phyloP scores from a whole-genome alignment of 2,113 vertebrate genomes.

The Misgurnus mizolepis region DNA sequence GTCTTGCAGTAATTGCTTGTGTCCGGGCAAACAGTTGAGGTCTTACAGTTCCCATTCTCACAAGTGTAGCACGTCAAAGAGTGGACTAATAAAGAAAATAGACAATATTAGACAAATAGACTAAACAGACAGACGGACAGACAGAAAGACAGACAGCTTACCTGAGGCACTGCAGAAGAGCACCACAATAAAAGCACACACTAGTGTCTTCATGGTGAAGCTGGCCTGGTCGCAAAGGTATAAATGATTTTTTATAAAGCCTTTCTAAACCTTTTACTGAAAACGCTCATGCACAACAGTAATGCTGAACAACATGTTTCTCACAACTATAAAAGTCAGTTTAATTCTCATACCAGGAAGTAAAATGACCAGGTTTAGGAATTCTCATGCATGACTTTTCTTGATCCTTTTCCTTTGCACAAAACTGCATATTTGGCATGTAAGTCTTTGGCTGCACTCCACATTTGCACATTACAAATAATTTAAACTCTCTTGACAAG shows the following conservation, averaged over 20 bases:
- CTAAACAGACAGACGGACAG: neutral
- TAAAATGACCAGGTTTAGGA: neutral
- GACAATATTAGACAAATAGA: neutral
- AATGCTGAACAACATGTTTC: conserved; percentile 38
- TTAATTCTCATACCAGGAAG: conserved; percentile 3
- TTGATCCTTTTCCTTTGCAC: too few relatives aligned
- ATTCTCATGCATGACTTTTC: neutral
- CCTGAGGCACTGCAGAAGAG: conserved; percentile 66
- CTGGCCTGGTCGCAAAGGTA: conserved; percentile 20
- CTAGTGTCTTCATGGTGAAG: conserved; percentile 67
- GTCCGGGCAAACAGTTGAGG: neutral
- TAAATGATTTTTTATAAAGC: conserved; percentile 1
- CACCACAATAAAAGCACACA: conserved; percentile 54
- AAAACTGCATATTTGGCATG: too few relatives aligned
- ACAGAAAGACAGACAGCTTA: conserved; percentile 19
- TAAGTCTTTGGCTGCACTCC: too few relatives aligned
- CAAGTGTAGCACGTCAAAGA: conserved; percentile 64
- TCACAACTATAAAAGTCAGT: neutral
- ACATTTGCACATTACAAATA: too few relatives aligned
- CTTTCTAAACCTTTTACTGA: neutral
- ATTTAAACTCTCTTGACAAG: too few relatives aligned
- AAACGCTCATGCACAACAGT: neutral
- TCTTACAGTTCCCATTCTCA: conserved; percentile 42
- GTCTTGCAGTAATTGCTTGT: conserved; percentile 54
- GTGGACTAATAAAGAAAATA: conserved; percentile 55